Evolutionary conservation across 2,113 vertebrate species (phyloP), one percentile per base, ranked within the genome.

Genomic region (Amphiprion percula): DNA sequence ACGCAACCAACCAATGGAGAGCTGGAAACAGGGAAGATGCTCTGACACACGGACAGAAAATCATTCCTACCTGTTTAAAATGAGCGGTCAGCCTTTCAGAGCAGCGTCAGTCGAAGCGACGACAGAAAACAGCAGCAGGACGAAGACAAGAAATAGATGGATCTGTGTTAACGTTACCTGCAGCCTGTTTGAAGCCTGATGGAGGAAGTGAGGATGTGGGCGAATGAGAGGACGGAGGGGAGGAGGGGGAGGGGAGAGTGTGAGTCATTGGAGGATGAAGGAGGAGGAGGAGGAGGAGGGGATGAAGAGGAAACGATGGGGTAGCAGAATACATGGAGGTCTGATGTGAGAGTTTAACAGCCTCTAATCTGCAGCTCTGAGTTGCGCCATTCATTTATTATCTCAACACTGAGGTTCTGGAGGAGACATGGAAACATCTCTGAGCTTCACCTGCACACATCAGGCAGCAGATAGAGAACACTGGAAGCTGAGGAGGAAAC

Each of bases 221-320:
- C 66, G 63, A 87, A 88, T 74, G 81, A 88, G 87, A 75, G 68
- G 81, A 65, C 85, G 70, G 70, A 77, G 74, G 19, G 58, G 44
- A 55, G 74, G 85, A 33, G 44, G 72, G 52, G 59, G 41, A 90
- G 90, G 86, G 80, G 87, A 79, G 75, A 4, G 4, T 28, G 84
- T 91, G 88, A 94, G 92, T 94, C 90, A 93, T 76, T 87, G 87
- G 88, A 90, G 85, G 92, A 90, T 74, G 88, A 76, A 83, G 78
- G 74, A 73, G 74, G 85, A 63, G 65, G 68, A 83, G 78, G 74
- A 73, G 74, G 85, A 63, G 65, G 68, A 72, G 76, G 81, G 75
- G 79, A 87, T 87, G 87, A 87, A 90, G 85, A n/a, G 33, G 39
- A 79, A 78, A 84, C 61, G 60, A 46, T 65, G 50, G 72, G 49